phyloP scores from a whole-genome alignment of 2,888 invertebrate genomes.

The Salticus scenicus region DNA sequence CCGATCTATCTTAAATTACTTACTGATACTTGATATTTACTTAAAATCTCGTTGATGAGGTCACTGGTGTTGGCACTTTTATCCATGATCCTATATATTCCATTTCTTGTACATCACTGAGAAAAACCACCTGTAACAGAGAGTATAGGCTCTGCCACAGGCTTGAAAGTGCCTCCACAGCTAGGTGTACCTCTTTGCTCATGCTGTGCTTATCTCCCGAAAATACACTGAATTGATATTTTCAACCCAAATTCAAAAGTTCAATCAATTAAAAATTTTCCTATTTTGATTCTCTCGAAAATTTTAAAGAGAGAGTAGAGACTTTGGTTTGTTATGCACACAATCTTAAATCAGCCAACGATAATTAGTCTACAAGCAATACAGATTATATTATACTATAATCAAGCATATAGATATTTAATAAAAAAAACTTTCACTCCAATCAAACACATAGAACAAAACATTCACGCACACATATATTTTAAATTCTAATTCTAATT shows the following conservation, averaged over 20 bases:
- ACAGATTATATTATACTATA: too few relatives aligned
- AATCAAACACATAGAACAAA: background rate
- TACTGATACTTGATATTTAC: conserved; percentile 56
- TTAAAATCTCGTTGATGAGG: conserved; percentile 49
- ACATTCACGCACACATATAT: background rate
- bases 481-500: conserved; percentile 9
- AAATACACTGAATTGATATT: background rate
- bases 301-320: background rate
- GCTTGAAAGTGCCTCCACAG: conserved; percentile 31
- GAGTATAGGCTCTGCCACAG: conserved; percentile 52
- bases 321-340: background rate
- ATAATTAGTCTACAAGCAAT: background rate
- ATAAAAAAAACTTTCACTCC: background rate
- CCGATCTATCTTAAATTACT: conserved; percentile 55
- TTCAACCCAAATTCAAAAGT: background rate
- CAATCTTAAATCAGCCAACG: background rate
- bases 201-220: conserved; percentile 68
- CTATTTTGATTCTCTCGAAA: background rate
- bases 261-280: background rate
- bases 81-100: conserved; percentile 61
- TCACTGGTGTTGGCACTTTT: conserved; percentile 58
- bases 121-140: conserved; percentile 51
- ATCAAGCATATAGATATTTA: too few relatives aligned
- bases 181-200: conserved; percentile 62
- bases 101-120: conserved; percentile 61